Evolutionary conservation across 2,797 vertebrate species (phyloP), one percentile per base, ranked within the genome.

Genomic region (Pteronotus mesoamericanus): DNA sequence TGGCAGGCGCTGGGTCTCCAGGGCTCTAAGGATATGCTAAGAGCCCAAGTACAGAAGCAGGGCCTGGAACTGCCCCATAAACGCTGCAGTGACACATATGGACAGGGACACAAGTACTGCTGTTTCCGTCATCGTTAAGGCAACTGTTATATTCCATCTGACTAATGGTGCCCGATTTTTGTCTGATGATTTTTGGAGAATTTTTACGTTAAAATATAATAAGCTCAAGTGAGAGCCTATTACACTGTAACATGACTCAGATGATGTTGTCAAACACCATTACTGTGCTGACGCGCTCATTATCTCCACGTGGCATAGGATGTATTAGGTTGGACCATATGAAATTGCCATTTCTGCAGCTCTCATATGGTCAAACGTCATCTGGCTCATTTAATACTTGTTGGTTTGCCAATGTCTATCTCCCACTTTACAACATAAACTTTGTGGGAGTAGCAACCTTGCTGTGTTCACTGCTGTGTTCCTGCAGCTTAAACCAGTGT

Each of bases 131-230:
- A 86, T 48, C 51, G 53, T 42, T 34, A 82, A 24, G 72, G 18
- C 57, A 74, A 69, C 15, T n/a, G 39, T 55, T 46, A 79, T 24
- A 92, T 85, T 51, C n/a, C 48, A 68, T n/a, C 42, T 61, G 39
- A 90, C 68, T 82, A 39, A 61, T 9, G n/a, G 57, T 34, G 15
- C 46, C 79, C 10, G 16, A 24, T 89, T 89, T 93, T 89, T 75
- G 51, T 61, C 42, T 68, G 59, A 59, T 86, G n/a, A 39, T 44
- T 85, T 89, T 42, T 39, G 80, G 92, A 85, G 71, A 92, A 57
- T 85, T 92, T 82, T 51, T 72, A 86, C 69, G 53, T 68, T 34
- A 88, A 94, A 79, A 74, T 92, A 85, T 78, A 94, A 74, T 90
- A 88, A 84, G 53, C 57, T 68, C 10, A 83, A 91, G 83, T 57